Evolutionary conservation across 2,888 invertebrate genomes (phyloP).

Genomic region (Oxycera nigricornis): DNA sequence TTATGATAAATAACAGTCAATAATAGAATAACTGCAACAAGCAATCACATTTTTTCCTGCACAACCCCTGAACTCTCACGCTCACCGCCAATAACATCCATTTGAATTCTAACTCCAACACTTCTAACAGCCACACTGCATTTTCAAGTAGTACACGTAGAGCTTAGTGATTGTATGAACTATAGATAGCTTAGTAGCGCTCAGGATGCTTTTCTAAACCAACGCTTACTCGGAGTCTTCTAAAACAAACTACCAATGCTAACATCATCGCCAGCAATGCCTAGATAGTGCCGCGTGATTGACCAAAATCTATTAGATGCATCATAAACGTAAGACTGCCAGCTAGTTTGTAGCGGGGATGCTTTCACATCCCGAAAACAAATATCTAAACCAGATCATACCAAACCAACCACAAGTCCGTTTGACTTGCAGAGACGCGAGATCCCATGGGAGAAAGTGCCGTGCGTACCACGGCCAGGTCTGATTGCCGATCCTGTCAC

Average conservation of each 20-base stretch:
- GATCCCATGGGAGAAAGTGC: constrained; percentile 89
- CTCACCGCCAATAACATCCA: too few species aligned
- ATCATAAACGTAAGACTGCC: neutral
- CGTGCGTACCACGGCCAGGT: constrained; percentile 84
- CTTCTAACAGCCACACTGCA: constrained; percentile 44
- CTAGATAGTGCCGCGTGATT: neutral
- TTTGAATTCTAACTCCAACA: too few species aligned
- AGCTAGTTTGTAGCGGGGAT: constrained; percentile 25
- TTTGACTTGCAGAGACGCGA: constrained; percentile 72
- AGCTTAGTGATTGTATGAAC: neutral
- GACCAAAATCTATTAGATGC: neutral
- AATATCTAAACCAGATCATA: neutral
- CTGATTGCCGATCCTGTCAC: constrained; percentile 85
- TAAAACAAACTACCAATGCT: neutral
- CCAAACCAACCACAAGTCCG: constrained; percentile 27
- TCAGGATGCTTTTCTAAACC: neutral
- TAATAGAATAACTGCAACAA: too few species aligned
- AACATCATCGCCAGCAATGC: too few species aligned
- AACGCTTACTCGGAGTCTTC: neutral
- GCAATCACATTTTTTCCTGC: too few species aligned
- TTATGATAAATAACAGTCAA: too few species aligned
- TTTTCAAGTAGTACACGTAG: neutral
- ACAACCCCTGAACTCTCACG: too few species aligned
- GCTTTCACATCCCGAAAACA: constrained; percentile 11
- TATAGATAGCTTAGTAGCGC: neutral